Evolutionary conservation across 2,888 invertebrate species (phyloP), one percentile per base, ranked within the genome.

Genomic region (Cyclophora punctaria): DNA sequence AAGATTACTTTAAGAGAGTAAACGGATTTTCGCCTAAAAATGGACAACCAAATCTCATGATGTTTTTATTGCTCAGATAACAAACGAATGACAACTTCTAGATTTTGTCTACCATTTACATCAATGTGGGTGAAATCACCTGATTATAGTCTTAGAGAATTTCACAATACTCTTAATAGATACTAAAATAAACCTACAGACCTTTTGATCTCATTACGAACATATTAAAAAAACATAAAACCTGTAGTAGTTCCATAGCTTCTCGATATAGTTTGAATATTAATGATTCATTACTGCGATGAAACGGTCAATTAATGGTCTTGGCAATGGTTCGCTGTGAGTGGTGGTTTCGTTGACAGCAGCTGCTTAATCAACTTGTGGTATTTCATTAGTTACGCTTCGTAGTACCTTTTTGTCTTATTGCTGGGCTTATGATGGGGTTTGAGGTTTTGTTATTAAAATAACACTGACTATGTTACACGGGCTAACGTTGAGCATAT

Each of bases 231-330:
- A 37, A 37, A 37, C 37, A 37, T 37, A 37, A 37, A 37, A 37
- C 37, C 37, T 37, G 37, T 37, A 37, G 4, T 5, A 47, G 51
- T 47, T 64, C 62, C 63, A 67, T 67, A 63, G 64, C 52, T 58
- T 63, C 67, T 66, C 65, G 63, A 70, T 75, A 73, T 70, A 79
- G 72, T 77, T 73, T 59, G 69, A 70, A 78, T 77, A 79, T 78
- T 80, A 84, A 83, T 83, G 78, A 80, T 78, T 75, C 74, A 79
- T 76, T 74, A 75, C 72, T 62, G 71, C 80, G 77, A 79, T 83
- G 82, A 83, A 80, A 77, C 70, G 79, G 73, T 64, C 83, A 80
- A 84, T 85, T 83, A 83, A 83, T 82, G 83, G 72, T 71, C 71
- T 73, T 76, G 80, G 76, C 77, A 73, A 67, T 65, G 67, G 62